These are phyloP conservation scores for Lordiphosa mommai DNA, from an alignment of 1,140 invertebrate genomes.

Conservation along the genomic window DNA sequence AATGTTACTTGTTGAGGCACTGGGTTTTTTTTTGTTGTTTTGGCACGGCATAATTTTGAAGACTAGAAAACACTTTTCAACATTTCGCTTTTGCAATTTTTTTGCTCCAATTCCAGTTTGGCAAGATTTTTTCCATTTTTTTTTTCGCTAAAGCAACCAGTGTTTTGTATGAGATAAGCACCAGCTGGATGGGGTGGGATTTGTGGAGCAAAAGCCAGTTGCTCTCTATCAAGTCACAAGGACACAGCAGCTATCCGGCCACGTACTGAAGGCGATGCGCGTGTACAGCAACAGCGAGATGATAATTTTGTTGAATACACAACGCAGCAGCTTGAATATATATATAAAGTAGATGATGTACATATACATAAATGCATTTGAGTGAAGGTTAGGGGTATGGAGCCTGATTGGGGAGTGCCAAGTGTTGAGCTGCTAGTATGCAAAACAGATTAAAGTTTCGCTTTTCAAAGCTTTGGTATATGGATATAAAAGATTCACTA, in stretches of 20 bases:
- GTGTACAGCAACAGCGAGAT: conserved; percentile 33
- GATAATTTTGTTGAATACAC: conserved; percentile 67
- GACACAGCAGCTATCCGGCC: conserved; percentile 25
- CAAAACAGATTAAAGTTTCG: conserved; percentile 55
- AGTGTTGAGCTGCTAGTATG: conserved; percentile 48
- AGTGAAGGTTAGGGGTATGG: not conserved
- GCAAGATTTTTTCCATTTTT: conserved; percentile 37
- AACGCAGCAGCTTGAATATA: conserved; percentile 41
- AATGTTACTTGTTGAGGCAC: conserved; percentile 60
- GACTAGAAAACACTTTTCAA: conserved; percentile 29
- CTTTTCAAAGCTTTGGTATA: conserved; percentile 4
- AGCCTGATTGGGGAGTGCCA: conserved; percentile 15
- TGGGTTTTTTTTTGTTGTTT: conserved; percentile 22
- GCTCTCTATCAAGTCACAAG: conserved; percentile 29
- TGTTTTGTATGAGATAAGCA: conserved; percentile 73
- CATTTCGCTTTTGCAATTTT: conserved; percentile 57
- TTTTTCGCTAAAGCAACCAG: conserved; percentile 60
- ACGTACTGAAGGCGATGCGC: conserved; percentile 34
- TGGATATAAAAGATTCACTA: no score
- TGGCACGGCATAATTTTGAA: conserved; percentile 55
- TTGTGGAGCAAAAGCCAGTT: conserved; percentile 6
- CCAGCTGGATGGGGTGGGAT: not conserved
- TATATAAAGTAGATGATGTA: not conserved
- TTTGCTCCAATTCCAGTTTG: conserved; percentile 61
- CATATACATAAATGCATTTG: conserved; percentile 4